A percentile compares a stretch with the other conserved stretches of the same genome.
Evolutionary conservation across 1,140 invertebrate genomes (phyloP).

Genomic region (Rhyacophila brunnea): DNA sequence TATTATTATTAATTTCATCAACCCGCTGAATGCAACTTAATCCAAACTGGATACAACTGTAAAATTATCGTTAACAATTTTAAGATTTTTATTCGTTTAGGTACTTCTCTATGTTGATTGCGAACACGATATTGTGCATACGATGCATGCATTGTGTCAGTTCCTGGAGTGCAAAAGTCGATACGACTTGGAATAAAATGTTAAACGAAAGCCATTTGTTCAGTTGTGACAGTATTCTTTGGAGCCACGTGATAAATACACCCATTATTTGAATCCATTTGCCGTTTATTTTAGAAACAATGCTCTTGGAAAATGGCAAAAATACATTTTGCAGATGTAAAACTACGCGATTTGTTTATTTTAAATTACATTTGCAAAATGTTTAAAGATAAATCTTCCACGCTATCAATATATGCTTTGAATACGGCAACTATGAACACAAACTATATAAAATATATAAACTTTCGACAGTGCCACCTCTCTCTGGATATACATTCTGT

Average conservation of each 20-base stretch:
- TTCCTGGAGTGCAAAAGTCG: neutral
- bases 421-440: neutral
- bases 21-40: too few relatives aligned
- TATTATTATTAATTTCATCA: too few relatives aligned
- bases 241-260: conserved; percentile 12
- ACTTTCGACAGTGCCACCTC: too few relatives aligned
- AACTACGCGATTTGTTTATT: conserved; percentile 1
- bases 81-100: too few relatives aligned
- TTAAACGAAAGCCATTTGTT: conserved; percentile 12
- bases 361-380: neutral
- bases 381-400: neutral
- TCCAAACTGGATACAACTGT: too few relatives aligned
- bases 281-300: conserved; percentile 6
- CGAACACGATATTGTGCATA: too few relatives aligned
- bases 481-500: too few relatives aligned
- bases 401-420: neutral
- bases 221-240: conserved; percentile 3
- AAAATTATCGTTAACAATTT: too few relatives aligned
- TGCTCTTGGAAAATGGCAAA: conserved; percentile 1
- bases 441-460: neutral
- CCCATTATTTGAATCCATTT: conserved; percentile 22
- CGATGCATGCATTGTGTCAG: too few relatives aligned
- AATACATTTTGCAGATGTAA: conserved; percentile 2
- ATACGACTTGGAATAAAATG: conserved; percentile 1
- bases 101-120: too few relatives aligned